Conservation (phyloP, 2,797 vertebrate genomes). For the Nannoperca obscura region DNA sequence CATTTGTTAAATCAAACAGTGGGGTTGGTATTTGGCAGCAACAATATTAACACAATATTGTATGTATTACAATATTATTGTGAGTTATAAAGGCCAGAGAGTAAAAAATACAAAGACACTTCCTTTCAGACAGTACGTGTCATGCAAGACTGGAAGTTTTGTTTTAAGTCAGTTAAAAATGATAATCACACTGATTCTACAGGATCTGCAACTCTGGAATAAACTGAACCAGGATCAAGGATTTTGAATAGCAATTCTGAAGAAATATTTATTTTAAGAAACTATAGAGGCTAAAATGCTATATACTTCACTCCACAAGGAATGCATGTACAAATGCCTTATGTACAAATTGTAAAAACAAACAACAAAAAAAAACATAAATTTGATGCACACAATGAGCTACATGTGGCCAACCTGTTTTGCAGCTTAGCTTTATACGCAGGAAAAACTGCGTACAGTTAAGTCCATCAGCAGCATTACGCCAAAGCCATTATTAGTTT, state of each 20-base stretch:
- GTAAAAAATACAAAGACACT: background rate
- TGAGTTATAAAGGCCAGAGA: background rate
- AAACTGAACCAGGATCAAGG: background rate
- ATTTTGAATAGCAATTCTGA: background rate
- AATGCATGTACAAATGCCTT: background rate
- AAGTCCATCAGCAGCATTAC: background rate
- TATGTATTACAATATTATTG: background rate
- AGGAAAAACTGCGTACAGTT: background rate
- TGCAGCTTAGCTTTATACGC: background rate
- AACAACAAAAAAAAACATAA: too few species aligned
- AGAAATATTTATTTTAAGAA: background rate
- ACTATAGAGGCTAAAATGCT: background rate
- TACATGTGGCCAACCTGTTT: slow-evolving; percentile 9
- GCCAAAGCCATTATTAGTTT: slow-evolving; percentile 5
- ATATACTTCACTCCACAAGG: slow-evolving; percentile 3
- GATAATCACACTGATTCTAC: too few species aligned
- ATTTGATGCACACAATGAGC: background rate
- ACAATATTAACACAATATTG: background rate
- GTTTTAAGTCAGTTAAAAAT: background rate
- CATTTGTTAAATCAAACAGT: background rate
- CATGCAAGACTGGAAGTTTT: background rate
- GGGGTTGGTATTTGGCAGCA: background rate
- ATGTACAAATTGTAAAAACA: background rate
- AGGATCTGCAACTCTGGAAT: background rate
- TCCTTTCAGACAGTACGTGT: background rate